Evolutionary conservation across 2,797 vertebrate species (phyloP), one percentile per base, ranked within the genome.

Genomic region (Neopelma chrysocephalum): DNA sequence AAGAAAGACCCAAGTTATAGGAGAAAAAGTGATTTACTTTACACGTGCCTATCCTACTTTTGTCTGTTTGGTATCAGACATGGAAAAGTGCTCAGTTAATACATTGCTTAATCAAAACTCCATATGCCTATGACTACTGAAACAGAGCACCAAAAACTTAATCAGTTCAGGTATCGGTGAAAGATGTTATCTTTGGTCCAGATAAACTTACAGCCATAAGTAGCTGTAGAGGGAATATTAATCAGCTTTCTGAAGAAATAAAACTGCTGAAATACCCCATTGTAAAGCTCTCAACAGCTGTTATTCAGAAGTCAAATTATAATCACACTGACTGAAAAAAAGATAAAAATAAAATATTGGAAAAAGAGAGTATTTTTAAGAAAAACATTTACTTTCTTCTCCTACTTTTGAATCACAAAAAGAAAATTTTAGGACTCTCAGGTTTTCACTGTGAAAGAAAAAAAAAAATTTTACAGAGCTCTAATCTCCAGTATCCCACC

Each of bases 51-150:
- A 43, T 43, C 40, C 40, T 71, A 51, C 51, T 91, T 82, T 43
- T 65, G 4, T 45, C 54, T 61, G 38, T 57, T 56, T 2, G 2
- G 36, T 7, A n/a, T 47, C 32, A 84, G 31, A 82, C 0, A 10
- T 1, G 8, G 32, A 22, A 47, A 91, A 71, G 10, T 0, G 0
- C 53, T 50, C 15, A 50, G 31, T 31, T 70, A 80, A 75, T 13
- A 51, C 0, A 5, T 8, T 64, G 31, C 70, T 32, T 61, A 82
- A 76, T 11, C 17, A 38, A 82, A 71, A 94, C 42, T 81, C 38
- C 3, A 5, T 26, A 38, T 16, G 29, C 34, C 36, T 48, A n/a
- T 1, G 3, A 47, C 18, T 84, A 72, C 10, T 36, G 47, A 89
- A 80, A 70, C 9, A 43, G 34, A 80, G 11, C 29, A 58, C 54